Conservation (phyloP, 2,113 vertebrate genomes). For the Nasalis larvatus region DNA sequence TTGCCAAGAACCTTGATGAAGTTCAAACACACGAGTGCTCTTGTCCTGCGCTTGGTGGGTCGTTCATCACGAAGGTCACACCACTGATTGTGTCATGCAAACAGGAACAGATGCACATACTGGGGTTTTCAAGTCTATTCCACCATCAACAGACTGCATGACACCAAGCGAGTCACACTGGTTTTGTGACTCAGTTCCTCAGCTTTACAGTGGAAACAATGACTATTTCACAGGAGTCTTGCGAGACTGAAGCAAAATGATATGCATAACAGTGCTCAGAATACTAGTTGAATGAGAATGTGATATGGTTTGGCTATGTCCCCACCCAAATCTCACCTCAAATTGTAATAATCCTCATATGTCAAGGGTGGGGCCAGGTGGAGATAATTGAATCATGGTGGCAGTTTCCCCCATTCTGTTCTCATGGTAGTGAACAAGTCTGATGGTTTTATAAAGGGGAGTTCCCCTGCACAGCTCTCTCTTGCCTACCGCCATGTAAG, state of each 20-base stretch:
- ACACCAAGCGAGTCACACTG: fast-evolving
- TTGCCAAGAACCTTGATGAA: neutral
- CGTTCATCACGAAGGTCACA: fast-evolving
- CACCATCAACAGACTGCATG: fast-evolving
- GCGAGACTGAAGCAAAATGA: neutral
- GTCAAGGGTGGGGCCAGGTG: too few species aligned
- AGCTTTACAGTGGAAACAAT: too few species aligned
- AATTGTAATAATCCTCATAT: too few species aligned
- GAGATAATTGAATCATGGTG: too few species aligned
- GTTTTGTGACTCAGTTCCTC: neutral
- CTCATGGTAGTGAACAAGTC: too few species aligned
- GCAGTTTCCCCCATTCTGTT: too few species aligned
- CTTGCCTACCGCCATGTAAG: too few species aligned
- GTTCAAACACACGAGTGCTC: fast-evolving
- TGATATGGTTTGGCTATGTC: too few species aligned
- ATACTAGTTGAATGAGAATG: neutral
- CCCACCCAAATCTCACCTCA: too few species aligned
- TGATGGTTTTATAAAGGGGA: too few species aligned
- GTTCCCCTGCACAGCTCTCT: too few species aligned
- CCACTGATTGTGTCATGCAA: too few species aligned
- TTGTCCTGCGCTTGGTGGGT: fast-evolving
- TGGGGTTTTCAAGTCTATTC: neutral
- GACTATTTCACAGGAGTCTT: neutral
- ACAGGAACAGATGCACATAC: neutral
- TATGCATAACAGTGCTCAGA: fast-evolving